These are phyloP conservation scores for Threskiornis aethiopicus DNA, from an alignment of 2,797 vertebrate species.

Conservation along the genomic window DNA sequence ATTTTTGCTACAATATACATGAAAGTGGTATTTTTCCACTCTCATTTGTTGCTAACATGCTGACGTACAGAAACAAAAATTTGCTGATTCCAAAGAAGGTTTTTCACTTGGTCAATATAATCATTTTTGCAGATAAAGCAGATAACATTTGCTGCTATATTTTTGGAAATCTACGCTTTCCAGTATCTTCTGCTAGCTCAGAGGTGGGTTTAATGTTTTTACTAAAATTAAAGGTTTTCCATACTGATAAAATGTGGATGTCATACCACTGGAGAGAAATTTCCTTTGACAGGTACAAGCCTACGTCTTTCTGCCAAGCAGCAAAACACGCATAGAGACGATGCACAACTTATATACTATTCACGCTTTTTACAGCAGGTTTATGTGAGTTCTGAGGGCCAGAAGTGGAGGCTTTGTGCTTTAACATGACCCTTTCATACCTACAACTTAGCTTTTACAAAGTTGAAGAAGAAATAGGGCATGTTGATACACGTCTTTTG, in stretches of 20 bases:
- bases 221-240: not conserved
- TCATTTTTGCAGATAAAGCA: not conserved
- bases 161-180: not conserved
- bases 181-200: not conserved
- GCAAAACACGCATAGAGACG: not conserved
- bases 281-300: not conserved
- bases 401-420: not conserved
- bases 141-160: not conserved
- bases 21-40: not conserved
- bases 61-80: not conserved
- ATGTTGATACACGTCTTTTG: not conserved
- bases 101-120: not conserved
- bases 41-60: not conserved
- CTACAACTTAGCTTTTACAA: not conserved
- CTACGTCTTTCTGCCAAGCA: not conserved
- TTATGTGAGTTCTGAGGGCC: not conserved
- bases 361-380: not conserved
- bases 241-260: not conserved
- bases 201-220: not conserved
- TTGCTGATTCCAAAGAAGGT: not conserved
- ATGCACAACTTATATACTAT: not conserved
- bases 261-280: not conserved
- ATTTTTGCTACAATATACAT: not conserved
- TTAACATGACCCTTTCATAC: not conserved
- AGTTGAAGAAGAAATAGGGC: not conserved